phyloP scores from a whole-genome alignment of 2,113 vertebrate species.

The Oxyruncus cristatus region DNA sequence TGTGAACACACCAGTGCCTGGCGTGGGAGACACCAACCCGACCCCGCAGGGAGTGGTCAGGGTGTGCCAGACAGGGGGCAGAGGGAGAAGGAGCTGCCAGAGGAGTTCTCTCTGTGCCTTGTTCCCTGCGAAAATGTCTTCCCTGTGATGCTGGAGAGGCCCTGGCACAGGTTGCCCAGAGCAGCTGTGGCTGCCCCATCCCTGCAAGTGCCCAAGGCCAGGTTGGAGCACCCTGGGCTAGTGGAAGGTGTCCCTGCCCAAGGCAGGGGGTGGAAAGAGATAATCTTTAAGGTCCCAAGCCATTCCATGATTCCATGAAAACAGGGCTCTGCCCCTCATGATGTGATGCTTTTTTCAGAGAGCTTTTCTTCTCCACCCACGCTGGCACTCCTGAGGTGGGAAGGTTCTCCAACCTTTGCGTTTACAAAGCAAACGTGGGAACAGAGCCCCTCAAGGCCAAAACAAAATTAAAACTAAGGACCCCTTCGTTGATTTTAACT shows the following conservation, averaged over 20 bases:
- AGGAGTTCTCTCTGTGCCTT: background rate
- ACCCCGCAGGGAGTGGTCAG: background rate
- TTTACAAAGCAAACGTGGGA: background rate
- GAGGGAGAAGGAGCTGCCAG: background rate
- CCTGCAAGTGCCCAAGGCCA: background rate
- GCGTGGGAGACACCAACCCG: fast-evolving
- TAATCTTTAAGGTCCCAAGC: background rate
- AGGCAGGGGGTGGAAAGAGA: background rate
- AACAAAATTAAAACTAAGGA: background rate
- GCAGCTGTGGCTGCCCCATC: background rate
- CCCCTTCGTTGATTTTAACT: background rate
- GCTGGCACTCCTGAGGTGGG: background rate
- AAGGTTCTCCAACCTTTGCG: background rate
- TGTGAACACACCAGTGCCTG: fast-evolving
- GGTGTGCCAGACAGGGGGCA: background rate
- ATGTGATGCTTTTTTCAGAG: background rate
- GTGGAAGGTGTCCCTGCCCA: background rate
- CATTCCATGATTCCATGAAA: background rate
- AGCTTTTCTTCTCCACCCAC: background rate
- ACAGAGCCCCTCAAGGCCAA: background rate
- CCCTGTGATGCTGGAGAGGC: background rate
- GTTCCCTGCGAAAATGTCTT: background rate
- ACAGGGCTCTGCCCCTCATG: background rate
- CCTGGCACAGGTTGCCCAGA: background rate
- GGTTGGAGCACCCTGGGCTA: fast-evolving